Base-by-base conservation (phyloP, 2,113 vertebrate genomes). In the Pomatorhinus ruficollis region DNA sequence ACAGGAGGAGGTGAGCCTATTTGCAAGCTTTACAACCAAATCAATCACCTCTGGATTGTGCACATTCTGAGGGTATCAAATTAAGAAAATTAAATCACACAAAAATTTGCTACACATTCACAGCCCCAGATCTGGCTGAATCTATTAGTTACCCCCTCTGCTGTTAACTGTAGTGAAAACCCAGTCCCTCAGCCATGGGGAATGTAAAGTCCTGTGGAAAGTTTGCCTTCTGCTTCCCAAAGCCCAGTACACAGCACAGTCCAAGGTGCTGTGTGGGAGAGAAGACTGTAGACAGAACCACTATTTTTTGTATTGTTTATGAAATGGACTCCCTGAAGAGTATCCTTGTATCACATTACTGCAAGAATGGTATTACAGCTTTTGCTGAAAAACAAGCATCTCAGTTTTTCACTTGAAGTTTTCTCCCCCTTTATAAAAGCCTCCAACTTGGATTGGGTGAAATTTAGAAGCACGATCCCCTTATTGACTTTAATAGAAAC, bases 331-430 rank as follows among this genome's bases (percentile, higher is more conserved):
- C 59, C 63, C 54, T 75, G 44, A 42, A 78, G 50, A 18, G 10
- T 5, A 83, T 22, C 59, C 30, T 93, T 86, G 71, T 71, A 84
- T 86, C 17, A 12, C 50, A 63, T 91, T 70, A 49, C 72, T 90
- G 93, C 68, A 83, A 50, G 39, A 50, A 52, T 52, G 63, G 28
- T 70, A 91, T 84, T 81, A 74, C 50, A 40, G 61, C 44, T 56
- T 75, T 24, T 82, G 25, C 47, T 89, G 77, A 70, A 97, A 94
- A 88, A 49, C 21, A 63, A 88, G 39, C 12, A 4, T 88, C 83
- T 96, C 91, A 40, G n/a, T 87, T 96, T 95, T 97, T 97, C 83
- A 90, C 87, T 89, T 35, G 30, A 93, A 77, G 61, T 57, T 63
- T 79, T 89, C 59, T 92, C 95, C 76, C 76, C 92, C 49, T n/a